Evolutionary conservation across 2,888 invertebrate species (phyloP).

Genomic region (Rhingia campestris): DNA sequence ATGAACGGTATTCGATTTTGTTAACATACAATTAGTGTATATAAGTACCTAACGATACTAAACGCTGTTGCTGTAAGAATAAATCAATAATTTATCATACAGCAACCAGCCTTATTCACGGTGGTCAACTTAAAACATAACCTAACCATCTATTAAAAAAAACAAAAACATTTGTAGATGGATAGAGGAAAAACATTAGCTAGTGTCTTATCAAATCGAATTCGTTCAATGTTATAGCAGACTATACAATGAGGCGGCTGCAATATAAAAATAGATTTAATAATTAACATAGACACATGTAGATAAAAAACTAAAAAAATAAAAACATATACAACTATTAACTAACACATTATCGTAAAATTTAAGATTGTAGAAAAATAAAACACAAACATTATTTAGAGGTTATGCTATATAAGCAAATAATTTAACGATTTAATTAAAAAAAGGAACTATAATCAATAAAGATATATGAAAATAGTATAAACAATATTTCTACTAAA

Average conservation of each 20-base stretch:
- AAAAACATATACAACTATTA: conserved; percentile 22
- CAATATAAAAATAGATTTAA: conserved; percentile 44
- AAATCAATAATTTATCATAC: too few relatives aligned
- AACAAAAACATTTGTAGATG: neutral
- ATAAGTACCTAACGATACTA: neutral
- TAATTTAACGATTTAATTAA: conserved; percentile 46
- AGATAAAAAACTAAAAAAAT: conserved; percentile 58
- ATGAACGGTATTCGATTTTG: conserved; percentile 6
- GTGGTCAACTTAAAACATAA: too few relatives aligned
- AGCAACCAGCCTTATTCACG: too few relatives aligned
- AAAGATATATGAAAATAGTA: conserved; percentile 43
- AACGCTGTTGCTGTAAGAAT: too few relatives aligned
- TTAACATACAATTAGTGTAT: neutral
- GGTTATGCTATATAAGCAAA: conserved; percentile 51
- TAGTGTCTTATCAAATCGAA: conserved; percentile 10
- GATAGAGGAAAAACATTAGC: neutral
- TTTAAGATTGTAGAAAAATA: conserved; percentile 55
- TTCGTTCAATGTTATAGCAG: conserved; percentile 29
- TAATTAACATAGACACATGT: conserved; percentile 59
- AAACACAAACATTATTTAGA: conserved; percentile 11
- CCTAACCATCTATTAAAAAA: too few relatives aligned
- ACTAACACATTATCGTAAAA: conserved; percentile 24
- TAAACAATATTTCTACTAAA: conserved; percentile 65
- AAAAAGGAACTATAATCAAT: conserved; percentile 55
- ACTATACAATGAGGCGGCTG: conserved; percentile 32